These are phyloP conservation scores for Orthosia gracilis DNA, from an alignment of 2,888 invertebrate species.

Conservation along the genomic window DNA sequence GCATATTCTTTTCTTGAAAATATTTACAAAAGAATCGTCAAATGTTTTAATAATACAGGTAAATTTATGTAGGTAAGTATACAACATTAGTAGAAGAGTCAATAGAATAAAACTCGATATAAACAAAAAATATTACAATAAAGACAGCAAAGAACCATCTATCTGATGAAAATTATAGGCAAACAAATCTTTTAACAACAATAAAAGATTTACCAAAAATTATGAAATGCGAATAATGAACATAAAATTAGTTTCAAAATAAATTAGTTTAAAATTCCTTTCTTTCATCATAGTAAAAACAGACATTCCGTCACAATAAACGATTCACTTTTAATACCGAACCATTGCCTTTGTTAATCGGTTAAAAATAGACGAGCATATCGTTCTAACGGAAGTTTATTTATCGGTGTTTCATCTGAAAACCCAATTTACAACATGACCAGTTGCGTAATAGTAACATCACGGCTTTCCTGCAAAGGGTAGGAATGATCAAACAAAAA, in stretches of 20 bases:
- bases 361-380: conserved; percentile 44
- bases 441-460: conserved; percentile 28
- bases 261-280: no score
- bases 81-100: no score
- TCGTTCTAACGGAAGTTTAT: conserved; percentile 39
- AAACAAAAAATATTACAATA: no score
- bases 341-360: conserved; percentile 35
- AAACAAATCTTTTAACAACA: no score
- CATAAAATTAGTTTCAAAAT: conserved; percentile 28
- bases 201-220: background rate
- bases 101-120: no score
- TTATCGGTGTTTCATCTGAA: conserved; percentile 40
- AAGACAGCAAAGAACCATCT: no score
- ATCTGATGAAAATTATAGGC: no score
- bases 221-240: background rate
- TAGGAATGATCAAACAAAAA: no score
- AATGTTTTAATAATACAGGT: background rate
- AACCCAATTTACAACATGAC: conserved; percentile 24
- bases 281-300: conserved; percentile 38
- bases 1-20: conserved; percentile 20
- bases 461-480: no score
- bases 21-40: no score
- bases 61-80: no score
- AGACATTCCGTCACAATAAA: conserved; percentile 32
- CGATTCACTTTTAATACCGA: conserved; percentile 13